Conservation (phyloP, 2,797 vertebrate genomes). For the Monodelphis domestica region DNA sequence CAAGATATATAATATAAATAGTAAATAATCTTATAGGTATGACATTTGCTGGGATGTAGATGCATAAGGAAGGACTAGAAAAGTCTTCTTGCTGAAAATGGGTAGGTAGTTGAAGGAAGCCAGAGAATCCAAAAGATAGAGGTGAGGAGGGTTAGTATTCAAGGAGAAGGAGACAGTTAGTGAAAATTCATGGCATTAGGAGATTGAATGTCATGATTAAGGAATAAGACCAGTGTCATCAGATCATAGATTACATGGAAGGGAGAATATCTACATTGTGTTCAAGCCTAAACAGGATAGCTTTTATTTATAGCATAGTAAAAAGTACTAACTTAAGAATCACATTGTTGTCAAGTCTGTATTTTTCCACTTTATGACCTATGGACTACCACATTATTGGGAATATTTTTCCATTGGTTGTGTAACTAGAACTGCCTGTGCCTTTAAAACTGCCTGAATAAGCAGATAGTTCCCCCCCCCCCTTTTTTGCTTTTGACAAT, state of each 20-base stretch:
- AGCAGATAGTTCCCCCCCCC: background rate
- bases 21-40: background rate
- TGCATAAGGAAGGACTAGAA: background rate
- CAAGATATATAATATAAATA: background rate
- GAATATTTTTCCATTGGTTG: background rate
- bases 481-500: background rate
- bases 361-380: background rate
- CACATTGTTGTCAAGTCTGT: background rate
- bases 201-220: background rate
- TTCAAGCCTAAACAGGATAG: background rate
- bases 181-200: background rate
- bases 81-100: background rate
- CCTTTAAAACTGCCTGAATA: background rate
- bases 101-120: background rate
- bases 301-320: background rate
- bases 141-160: background rate
- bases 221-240: background rate
- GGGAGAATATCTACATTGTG: background rate
- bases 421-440: background rate
- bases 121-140: background rate
- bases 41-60: background rate
- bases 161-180: background rate
- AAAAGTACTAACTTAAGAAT: background rate
- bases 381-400: background rate
- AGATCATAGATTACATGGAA: background rate